phyloP scores from a whole-genome alignment of 2,797 vertebrate species.

The Sebastes dallii region DNA sequence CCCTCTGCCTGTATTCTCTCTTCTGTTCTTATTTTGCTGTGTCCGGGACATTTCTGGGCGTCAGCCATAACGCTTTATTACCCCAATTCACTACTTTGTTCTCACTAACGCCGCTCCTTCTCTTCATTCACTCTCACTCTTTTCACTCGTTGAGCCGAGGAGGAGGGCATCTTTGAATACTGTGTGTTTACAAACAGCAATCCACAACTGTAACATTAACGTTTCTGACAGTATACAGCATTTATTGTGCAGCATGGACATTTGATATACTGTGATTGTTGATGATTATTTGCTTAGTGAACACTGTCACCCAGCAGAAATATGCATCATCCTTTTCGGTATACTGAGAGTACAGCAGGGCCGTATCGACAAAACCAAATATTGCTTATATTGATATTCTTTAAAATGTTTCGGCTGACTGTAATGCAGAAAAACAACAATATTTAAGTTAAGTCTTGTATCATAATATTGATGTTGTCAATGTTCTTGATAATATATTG shows the following conservation, averaged over 20 bases:
- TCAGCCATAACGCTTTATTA: too few relatives aligned
- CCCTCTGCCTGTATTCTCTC: too few relatives aligned
- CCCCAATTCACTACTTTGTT: not conserved
- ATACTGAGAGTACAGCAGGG: too few relatives aligned
- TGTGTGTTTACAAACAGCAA: not conserved
- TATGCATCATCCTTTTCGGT: too few relatives aligned
- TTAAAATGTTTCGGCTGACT: not conserved
- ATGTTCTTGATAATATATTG: not conserved
- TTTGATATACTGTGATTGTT: not conserved
- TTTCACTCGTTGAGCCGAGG: too few relatives aligned
- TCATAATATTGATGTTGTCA: not conserved
- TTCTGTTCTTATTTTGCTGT: too few relatives aligned
- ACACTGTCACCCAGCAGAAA: too few relatives aligned
- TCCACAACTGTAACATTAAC: not conserved
- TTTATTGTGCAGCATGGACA: not conserved
- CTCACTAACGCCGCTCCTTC: not conserved
- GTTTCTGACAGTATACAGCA: not conserved
- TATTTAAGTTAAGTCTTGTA: not conserved
- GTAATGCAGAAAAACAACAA: too few relatives aligned
- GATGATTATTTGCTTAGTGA: too few relatives aligned
- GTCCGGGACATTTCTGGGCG: too few relatives aligned
- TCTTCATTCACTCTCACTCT: not conserved
- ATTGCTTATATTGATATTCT: not conserved
- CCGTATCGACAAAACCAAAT: too few relatives aligned
- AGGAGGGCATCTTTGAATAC: not conserved